Base-by-base conservation (phyloP, 2,113 vertebrate species). In the Accipiter cooperii region DNA sequence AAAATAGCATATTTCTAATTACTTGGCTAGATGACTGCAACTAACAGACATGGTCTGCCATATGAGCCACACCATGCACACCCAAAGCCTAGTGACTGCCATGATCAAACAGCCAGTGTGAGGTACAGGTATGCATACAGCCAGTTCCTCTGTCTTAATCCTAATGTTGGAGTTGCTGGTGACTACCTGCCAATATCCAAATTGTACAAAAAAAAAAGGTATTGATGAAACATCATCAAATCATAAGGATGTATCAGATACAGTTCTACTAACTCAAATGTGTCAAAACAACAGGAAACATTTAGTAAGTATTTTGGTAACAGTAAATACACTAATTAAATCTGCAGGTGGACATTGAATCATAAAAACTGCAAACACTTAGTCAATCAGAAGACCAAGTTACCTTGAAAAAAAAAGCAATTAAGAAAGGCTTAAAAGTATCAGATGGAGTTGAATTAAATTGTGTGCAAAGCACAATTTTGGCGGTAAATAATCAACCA, bases 401-500 rank as follows among this genome's bases (percentile, higher is more conserved):
- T 64, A 54, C 10, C 17, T 36, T 20, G 6, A 3, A 11, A 8
- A 19, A 38, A n/a, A 75, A 51, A 15, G 63, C 38, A 60, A 58
- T 3, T 4, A 49, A 46, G 40, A 29, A 73, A 84, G 11, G n/a
- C 47, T 89, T 87, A 51, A 91, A 91, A 91, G 57, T 42, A 58
- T 81, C 60, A 78, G 26, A 66, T 60, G 21, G n/a, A 84, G n/a
- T 19, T 78, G 20, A 84, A 78, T 42, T 63, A 42, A 77, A 33
- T 31, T 46, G 29, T 8, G 12, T 16, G 9, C 46, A 76, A 93
- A 93, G 65, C n/a, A 81, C 19, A 55, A 5, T 68, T 89, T 44
- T 49, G 28, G 16, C 90, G 85, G 36, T 68, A 96, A 94, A 89
- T 69, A 93, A 89, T 57, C 49, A 68, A 18, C n/a, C 77, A 94